These are phyloP conservation scores for Helicoverpa assulta DNA, from an alignment of 2,888 invertebrate genomes.

Conservation along the genomic window DNA sequence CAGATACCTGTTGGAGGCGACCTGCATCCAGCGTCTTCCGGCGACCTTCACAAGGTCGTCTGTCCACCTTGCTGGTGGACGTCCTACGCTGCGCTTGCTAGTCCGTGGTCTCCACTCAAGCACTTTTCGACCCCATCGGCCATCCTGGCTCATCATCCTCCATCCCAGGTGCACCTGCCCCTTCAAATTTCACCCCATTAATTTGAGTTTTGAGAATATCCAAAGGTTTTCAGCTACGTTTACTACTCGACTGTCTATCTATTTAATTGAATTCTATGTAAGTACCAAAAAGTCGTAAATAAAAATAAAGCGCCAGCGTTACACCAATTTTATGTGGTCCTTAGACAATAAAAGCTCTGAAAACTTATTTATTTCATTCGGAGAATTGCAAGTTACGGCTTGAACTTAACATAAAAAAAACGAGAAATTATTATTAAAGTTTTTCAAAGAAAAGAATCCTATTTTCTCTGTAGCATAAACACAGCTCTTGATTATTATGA, in stretches of 20 bases:
- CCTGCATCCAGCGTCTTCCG: too few relatives aligned
- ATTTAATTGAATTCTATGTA: background rate
- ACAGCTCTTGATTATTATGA: conserved; percentile 27
- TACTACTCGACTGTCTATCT: background rate
- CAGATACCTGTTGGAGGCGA: too few relatives aligned
- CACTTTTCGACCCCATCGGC: too few relatives aligned
- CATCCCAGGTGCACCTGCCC: too few relatives aligned
- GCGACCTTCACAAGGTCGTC: too few relatives aligned
- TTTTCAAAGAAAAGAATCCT: conserved; percentile 16
- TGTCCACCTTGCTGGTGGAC: too few relatives aligned
- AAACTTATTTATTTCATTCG: conserved; percentile 3
- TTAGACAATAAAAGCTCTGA: background rate
- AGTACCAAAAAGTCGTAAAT: background rate
- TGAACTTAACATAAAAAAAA: conserved; percentile 8
- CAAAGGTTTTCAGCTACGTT: background rate
- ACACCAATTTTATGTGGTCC: background rate
- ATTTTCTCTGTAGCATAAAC: conserved; percentile 12
- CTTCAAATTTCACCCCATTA: too few relatives aligned
- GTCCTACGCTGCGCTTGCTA: too few relatives aligned
- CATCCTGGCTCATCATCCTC: too few relatives aligned
- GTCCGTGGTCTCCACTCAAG: too few relatives aligned
- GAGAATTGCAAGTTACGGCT: conserved; percentile 15
- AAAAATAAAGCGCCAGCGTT: background rate
- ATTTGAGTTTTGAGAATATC: background rate
- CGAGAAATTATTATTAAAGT: conserved; percentile 17